Evolutionary conservation across 2,797 vertebrate species (phyloP), one percentile per base, ranked within the genome.

Genomic region (Octomys mimax): DNA sequence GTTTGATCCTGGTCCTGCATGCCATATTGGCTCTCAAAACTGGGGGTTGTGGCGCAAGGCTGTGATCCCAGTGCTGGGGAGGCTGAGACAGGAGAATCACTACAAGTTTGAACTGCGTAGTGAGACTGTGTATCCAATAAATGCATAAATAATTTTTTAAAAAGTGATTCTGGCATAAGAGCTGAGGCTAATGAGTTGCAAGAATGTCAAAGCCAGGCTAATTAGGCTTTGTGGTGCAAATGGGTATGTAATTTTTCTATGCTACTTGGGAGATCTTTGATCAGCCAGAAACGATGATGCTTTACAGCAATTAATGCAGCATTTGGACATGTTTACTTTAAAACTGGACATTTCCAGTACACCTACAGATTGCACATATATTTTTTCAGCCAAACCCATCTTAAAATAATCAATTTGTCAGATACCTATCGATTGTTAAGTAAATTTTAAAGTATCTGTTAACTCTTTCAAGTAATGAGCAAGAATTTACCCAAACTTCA

Each of bases 391-490:
- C 80, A 66, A 92, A 91, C 90, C 1, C 18, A 80, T 89, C 66
- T 68, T 96, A 87, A 89, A 88, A 95, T 28, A 90, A 42, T 91
- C 73, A 79, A 39, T 33, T 75, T 92, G 70, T 87, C 89, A 96
- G 87, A 87, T 92, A 91, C 61, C 33, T 36, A 68, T 52, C 68
- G 78, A 19, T 92, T 46, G 42, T 77, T 77, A 93, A 92, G 1
- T 80, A 33, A 87, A 75, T 64, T 79, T 93, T 77, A 52, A 78
- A 85, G 24, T 82, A 33, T 42, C 28, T 52, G 28, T 87, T 97
- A 70, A 85, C 62, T 80, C 61, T 80, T 1, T 87, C 64, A 84
- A 59, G 71, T 12, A 39, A 3, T 52, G 33, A 87, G 28, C 31
- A 93, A 91, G 87, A 89, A 94, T 79, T 82, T 49, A 61, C 66